Evolutionary conservation across 2,113 vertebrate species (phyloP).

Genomic region (Hiodon alosoides): DNA sequence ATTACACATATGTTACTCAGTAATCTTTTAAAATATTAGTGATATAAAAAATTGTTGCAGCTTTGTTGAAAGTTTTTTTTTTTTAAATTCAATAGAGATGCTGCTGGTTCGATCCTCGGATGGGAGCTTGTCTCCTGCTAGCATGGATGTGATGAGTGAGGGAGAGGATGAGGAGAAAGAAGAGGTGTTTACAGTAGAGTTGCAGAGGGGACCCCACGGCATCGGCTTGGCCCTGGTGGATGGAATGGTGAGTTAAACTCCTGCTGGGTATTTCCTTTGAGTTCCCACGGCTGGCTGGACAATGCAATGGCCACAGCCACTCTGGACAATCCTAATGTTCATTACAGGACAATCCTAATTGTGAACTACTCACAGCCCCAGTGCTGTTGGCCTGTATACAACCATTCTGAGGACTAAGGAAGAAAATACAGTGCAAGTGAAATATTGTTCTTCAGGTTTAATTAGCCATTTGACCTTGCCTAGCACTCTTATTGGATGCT

Average conservation of each 20-base stretch:
- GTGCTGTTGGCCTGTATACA: too few species aligned
- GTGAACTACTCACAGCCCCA: too few species aligned
- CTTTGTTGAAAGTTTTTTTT: neutral
- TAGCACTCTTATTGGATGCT: too few species aligned
- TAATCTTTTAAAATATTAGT: too few species aligned
- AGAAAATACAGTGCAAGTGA: too few species aligned
- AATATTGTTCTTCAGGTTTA: too few species aligned
- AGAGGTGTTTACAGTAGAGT: conserved; percentile 63
- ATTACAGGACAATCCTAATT: too few species aligned
- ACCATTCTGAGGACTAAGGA: too few species aligned
- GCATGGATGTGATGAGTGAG: conserved; percentile 15
- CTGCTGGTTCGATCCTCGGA: conserved; percentile 5
- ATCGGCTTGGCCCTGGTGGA: conserved; percentile 63
- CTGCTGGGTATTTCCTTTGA: neutral
- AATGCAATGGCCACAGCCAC: too few species aligned
- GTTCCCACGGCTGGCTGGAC: neutral
- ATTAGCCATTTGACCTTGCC: too few species aligned
- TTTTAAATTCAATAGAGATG: neutral
- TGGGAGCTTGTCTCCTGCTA: conserved; percentile 12
- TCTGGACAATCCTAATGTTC: too few species aligned
- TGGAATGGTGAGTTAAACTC: conserved; percentile 53
- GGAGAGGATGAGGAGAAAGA: conserved; percentile 39
- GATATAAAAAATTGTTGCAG: neutral
- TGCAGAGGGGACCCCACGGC: conserved; percentile 56
- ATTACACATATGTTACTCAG: too few species aligned